These are phyloP conservation scores for Globicephala melas DNA, from an alignment of 2,113 vertebrate species.

Conservation along the genomic window DNA sequence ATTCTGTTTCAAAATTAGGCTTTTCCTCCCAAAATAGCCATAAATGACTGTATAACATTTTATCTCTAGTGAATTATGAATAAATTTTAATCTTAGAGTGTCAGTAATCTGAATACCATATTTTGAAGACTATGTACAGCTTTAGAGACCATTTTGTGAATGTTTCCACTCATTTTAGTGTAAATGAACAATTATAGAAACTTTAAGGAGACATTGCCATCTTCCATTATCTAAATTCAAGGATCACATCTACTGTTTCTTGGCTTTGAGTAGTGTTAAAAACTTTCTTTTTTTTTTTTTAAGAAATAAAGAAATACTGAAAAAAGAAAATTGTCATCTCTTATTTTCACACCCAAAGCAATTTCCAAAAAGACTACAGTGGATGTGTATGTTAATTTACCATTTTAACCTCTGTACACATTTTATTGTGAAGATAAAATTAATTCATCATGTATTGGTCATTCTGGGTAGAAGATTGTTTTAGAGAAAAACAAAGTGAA, in stretches of 20 bases:
- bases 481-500: background rate
- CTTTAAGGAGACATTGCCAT: background rate
- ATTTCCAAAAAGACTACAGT: background rate
- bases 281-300: background rate
- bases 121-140: background rate
- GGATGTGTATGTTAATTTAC: background rate
- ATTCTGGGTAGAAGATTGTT: background rate
- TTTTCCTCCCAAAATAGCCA: background rate
- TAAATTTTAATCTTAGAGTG: constrained; percentile 1
- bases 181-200: background rate
- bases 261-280: background rate
- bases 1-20: background rate
- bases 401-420: background rate
- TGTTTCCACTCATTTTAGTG: background rate
- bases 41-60: background rate
- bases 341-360: background rate
- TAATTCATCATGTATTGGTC: background rate
- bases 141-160: background rate
- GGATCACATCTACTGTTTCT: background rate
- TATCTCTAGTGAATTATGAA: background rate
- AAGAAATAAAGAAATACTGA: background rate
- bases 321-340: background rate
- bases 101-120: background rate
- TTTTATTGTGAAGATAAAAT: background rate
- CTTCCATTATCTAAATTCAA: background rate